Conservation (phyloP, 2,113 vertebrate species). For the Takifugu flavidus region DNA sequence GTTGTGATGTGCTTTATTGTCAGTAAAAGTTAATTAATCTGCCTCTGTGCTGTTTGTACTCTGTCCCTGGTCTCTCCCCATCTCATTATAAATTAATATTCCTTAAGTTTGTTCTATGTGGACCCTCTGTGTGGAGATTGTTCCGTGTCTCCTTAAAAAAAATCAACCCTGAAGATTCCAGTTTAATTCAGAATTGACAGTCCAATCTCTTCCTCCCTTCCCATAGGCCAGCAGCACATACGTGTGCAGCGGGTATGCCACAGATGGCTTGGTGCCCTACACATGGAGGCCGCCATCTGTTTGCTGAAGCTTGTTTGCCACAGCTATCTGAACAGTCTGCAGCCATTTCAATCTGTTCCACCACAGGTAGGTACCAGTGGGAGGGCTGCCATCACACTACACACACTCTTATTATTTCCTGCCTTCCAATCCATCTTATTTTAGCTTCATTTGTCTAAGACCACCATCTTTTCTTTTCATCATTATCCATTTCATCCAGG, state of each 20-base stretch:
- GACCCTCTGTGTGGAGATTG: no score
- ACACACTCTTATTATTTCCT: constrained; percentile 44
- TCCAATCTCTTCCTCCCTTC: constrained; percentile 31
- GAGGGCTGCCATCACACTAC: constrained; percentile 43
- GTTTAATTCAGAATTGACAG: constrained; percentile 44
- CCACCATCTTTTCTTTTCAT: constrained; percentile 21
- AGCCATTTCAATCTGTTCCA: constrained; percentile 75
- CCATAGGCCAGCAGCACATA: constrained; percentile 28
- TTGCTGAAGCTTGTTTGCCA: constrained; percentile 68
- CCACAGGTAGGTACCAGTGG: constrained; percentile 68
- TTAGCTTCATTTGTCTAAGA: constrained; percentile 11
- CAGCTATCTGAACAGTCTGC: constrained; percentile 71
- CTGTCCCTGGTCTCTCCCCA: no score
- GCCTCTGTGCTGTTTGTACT: no score
- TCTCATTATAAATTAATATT: no score
- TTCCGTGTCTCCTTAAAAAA: not conserved
- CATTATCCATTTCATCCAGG: not conserved
- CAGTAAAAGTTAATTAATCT: no score
- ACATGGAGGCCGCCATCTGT: constrained; percentile 75
- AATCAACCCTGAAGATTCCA: constrained; percentile 20
- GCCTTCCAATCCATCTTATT: constrained; percentile 29
- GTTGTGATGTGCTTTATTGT: no score
- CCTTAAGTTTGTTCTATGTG: no score
- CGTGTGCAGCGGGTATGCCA: constrained; percentile 40
- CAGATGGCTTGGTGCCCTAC: constrained; percentile 55